These are phyloP conservation scores for Nymphicus hollandicus DNA, from an alignment of 2,113 vertebrate species.

Conservation along the genomic window DNA sequence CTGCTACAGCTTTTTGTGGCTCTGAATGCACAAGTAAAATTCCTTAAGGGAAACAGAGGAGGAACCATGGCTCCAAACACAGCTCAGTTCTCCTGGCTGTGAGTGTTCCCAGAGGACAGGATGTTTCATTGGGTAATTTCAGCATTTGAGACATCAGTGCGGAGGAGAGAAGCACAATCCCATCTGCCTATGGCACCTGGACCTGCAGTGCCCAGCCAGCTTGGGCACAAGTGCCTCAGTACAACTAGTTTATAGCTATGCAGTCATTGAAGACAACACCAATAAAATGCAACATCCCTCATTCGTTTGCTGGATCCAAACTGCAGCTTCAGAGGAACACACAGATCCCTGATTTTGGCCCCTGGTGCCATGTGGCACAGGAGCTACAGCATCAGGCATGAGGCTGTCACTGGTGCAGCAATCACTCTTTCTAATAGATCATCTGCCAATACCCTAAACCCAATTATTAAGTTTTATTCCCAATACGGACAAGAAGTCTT, in stretches of 20 bases:
- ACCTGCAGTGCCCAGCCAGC: accelerated
- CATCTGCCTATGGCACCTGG: not conserved
- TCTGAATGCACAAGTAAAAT: not conserved
- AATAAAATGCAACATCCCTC: not conserved
- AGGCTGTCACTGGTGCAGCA: not conserved
- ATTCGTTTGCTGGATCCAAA: accelerated
- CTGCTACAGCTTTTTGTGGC: not conserved
- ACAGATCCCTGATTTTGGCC: not conserved
- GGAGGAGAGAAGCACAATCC: not conserved
- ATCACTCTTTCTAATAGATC: not conserved
- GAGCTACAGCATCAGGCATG: not conserved
- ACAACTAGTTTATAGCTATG: accelerated
- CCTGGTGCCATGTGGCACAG: accelerated
- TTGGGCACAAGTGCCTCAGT: accelerated
- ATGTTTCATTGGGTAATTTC: accelerated
- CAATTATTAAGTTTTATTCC: not conserved
- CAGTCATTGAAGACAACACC: no score
- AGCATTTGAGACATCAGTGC: accelerated
- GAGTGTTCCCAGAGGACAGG: not conserved
- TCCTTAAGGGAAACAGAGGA: not conserved
- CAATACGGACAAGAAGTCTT: not conserved
- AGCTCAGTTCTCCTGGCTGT: accelerated
- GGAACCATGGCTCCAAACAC: accelerated
- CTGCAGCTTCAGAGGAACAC: accelerated
- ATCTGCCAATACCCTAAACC: not conserved